These are phyloP conservation scores for Nasonia vitripennis DNA, from an alignment of 1,140 invertebrate species.

Conservation along the genomic window DNA sequence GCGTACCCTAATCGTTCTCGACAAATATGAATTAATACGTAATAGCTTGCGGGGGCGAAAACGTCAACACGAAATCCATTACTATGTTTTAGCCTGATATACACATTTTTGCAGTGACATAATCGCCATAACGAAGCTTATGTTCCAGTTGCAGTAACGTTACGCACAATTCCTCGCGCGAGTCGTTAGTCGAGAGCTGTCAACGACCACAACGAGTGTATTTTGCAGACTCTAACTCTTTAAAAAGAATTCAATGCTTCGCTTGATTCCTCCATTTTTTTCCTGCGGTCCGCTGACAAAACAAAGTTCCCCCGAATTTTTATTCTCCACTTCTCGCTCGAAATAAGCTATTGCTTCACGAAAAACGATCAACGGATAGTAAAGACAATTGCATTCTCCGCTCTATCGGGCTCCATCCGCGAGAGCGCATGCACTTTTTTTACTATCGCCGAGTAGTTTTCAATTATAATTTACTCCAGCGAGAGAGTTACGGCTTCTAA, in stretches of 20 bases:
- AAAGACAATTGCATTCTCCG: too few species aligned
- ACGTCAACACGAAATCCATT: too few species aligned
- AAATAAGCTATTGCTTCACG: too few species aligned
- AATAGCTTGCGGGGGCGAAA: too few species aligned
- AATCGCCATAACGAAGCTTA: background rate
- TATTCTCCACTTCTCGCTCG: too few species aligned
- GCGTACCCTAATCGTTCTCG: too few species aligned
- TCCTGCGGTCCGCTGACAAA: too few species aligned
- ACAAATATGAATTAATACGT: too few species aligned
- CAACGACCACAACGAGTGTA: background rate
- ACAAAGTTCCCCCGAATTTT: too few species aligned
- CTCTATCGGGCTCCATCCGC: too few species aligned
- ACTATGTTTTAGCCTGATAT: background rate
- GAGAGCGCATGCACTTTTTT: too few species aligned
- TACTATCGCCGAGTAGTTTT: background rate
- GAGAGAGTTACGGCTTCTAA: background rate
- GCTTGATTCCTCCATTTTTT: background rate
- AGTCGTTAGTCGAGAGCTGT: background rate
- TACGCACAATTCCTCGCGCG: background rate
- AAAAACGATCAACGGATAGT: too few species aligned
- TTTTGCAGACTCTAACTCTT: background rate
- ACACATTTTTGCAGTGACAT: slow-evolving; percentile 17
- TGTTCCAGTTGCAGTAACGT: background rate
- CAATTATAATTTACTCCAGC: background rate
- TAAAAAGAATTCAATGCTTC: background rate